Base-by-base conservation (phyloP, 2,797 vertebrate species). In the Trachops cirrhosus region DNA sequence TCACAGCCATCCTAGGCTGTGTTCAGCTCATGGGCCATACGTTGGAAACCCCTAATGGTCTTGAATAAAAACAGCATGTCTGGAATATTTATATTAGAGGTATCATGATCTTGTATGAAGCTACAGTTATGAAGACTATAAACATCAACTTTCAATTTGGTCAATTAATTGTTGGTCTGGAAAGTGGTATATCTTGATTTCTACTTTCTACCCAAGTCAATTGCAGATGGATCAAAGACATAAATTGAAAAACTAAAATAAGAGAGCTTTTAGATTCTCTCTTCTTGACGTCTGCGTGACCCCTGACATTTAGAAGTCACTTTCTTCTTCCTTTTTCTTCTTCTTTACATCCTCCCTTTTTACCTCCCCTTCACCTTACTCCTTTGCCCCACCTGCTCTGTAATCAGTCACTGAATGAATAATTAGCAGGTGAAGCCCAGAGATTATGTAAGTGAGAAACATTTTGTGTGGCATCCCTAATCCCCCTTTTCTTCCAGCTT, bases 231-330 rank as follows among this genome's bases (percentile, higher is more conserved):
- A 54, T 83, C 46, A 71, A 71, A 89, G 24, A 71, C 59, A 9
- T 89, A 86, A 62, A 44, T 9, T 62, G 46, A 37, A 59, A 80
- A 86, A 86, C 15, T 59, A 68, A 89, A 73, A 46, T 82, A 73
- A 70, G 39, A 22, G 50, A 92, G 73, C 48, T 57, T 68, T 78
- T 50, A 89, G 39, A 18, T n/a, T 74, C 11, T 75, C 32, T 74
- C 73, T 82, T 57, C 32, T 48, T 59, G 67, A 19, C 93, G 62
- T 62, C 62, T 78, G 8, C 9, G 2, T 74, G 48, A 3, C 4
- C 10, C 12, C 59, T 94, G 64, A 62, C 24, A 70, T 68, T 74
- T 7, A 68, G 34, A 86, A 46, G 22, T 0, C 7, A 41, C 16
- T 84, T 89, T 93, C 21, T 29, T 59, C 12, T 50, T 48, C 9